A percentile compares a stretch with the other conserved stretches of the same genome.
Conservation (phyloP, 2,797 vertebrate genomes). For the Sebastes dallii region DNA sequence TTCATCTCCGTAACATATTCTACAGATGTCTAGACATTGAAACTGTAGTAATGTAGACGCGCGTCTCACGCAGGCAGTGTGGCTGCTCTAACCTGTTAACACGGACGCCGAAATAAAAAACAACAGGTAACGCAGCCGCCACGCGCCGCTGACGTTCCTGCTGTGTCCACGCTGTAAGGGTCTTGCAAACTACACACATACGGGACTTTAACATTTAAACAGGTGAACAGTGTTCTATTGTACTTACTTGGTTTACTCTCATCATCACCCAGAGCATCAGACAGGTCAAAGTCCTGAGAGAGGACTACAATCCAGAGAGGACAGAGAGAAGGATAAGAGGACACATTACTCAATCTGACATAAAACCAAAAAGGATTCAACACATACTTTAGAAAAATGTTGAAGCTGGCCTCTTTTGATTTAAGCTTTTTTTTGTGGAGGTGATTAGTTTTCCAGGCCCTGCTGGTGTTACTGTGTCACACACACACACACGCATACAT, state of each 20-base stretch:
- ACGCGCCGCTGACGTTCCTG: rapidly evolving
- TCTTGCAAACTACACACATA: not conserved
- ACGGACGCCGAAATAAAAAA: too few relatives aligned
- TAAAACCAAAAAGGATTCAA: not conserved
- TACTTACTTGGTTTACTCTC: slow-evolving; percentile 77
- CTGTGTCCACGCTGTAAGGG: too few relatives aligned
- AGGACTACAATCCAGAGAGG: slow-evolving; percentile 28
- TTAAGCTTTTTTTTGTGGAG: not conserved
- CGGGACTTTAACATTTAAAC: not conserved
- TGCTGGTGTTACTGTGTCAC: not conserved
- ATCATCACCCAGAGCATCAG: slow-evolving; percentile 73
- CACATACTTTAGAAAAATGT: not conserved
- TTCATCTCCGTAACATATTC: too few relatives aligned
- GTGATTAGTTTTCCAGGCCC: not conserved
- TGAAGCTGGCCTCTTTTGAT: not conserved
- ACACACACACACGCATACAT: not conserved
- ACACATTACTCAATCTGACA: not conserved
- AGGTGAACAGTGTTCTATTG: not conserved
- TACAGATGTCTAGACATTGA: too few relatives aligned
- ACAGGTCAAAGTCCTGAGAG: slow-evolving; percentile 65
- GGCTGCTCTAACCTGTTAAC: too few relatives aligned
- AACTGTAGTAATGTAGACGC: too few relatives aligned
- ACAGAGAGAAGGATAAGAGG: not conserved
- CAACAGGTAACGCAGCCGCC: too few relatives aligned
- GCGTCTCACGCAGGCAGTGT: too few relatives aligned